Evolutionary conservation across 2,113 vertebrate species (phyloP).

Genomic region (Piprites chloris): DNA sequence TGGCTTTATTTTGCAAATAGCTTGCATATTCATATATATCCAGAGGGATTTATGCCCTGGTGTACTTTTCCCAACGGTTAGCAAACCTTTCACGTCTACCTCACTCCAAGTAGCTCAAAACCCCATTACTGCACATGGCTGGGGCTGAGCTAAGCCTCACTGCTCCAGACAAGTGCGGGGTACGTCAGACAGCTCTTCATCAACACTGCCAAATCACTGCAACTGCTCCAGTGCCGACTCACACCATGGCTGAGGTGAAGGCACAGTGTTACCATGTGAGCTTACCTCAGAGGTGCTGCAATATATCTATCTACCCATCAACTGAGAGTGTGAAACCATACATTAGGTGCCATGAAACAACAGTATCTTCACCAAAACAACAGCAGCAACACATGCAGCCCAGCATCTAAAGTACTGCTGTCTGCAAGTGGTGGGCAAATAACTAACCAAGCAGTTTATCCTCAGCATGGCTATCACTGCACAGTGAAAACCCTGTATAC

Average conservation of each 20-base stretch:
- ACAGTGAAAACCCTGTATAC: neutral
- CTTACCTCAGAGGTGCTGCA: neutral
- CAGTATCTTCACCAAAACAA: neutral
- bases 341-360: neutral
- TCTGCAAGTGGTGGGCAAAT: neutral
- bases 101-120: neutral
- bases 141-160: neutral
- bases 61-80: neutral
- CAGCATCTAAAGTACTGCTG: neutral
- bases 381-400: neutral
- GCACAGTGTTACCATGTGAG: neutral
- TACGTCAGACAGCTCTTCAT: neutral
- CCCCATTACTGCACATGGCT: accelerated
- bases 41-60: neutral
- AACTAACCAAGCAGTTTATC: neutral
- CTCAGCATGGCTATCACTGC: neutral
- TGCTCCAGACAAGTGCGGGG: neutral
- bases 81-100: neutral
- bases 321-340: neutral
- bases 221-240: neutral
- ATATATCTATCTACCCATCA: neutral
- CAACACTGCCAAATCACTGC: neutral
- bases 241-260: neutral
- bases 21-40: neutral
- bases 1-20: neutral